Evolutionary conservation across 2,113 vertebrate species (phyloP).

Genomic region (Balaenoptera acutorostrata): DNA sequence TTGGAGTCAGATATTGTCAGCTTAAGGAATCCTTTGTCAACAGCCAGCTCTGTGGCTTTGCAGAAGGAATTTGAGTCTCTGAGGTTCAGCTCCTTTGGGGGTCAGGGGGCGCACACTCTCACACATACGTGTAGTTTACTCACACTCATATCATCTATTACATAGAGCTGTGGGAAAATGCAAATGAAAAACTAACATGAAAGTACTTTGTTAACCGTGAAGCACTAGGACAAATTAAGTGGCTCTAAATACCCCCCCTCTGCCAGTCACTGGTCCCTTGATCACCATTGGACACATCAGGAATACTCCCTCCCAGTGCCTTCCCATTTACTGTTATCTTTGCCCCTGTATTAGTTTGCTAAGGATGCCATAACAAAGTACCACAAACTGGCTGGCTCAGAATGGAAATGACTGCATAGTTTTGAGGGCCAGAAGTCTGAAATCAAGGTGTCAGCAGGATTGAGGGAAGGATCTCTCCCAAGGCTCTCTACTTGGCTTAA

Average conservation of each 20-base stretch:
- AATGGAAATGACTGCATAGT: background rate
- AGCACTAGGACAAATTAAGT: background rate
- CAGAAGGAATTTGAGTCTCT: background rate
- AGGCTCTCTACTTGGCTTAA: background rate
- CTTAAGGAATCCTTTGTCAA: background rate
- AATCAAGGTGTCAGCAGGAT: background rate
- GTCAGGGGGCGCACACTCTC: fast-evolving
- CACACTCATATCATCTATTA: background rate
- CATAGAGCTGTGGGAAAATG: background rate
- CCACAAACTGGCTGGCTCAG: background rate
- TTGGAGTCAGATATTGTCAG: background rate
- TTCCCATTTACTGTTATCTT: background rate
- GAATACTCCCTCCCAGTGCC: background rate
- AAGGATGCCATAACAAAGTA: background rate
- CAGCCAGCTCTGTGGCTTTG: background rate
- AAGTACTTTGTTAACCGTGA: background rate
- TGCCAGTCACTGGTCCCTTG: fast-evolving
- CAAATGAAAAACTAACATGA: background rate
- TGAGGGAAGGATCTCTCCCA: no score
- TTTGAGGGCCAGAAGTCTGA: background rate
- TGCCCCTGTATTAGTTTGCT: background rate
- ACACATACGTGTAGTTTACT: background rate
- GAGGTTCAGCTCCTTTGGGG: background rate
- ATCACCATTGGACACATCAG: background rate
- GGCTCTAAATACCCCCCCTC: background rate